phyloP scores from a whole-genome alignment of 2,113 vertebrate species.

The Perca schrenkii region DNA sequence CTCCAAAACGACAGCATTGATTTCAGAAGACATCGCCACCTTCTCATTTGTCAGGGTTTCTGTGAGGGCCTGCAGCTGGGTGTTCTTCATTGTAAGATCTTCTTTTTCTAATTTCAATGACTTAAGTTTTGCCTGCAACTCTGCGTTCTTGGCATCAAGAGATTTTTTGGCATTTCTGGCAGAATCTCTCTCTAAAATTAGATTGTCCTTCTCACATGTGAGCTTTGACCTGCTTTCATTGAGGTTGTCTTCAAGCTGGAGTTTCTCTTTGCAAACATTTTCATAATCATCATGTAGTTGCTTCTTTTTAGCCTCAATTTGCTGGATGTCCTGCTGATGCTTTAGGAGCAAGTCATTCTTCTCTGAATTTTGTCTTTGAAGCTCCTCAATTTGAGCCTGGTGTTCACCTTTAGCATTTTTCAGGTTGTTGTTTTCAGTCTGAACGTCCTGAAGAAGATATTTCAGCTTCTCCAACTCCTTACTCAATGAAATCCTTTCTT shows the following conservation, averaged over 20 bases:
- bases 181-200: conserved; percentile 81
- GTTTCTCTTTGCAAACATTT: conserved; percentile 83
- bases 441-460: conserved; percentile 77
- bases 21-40: conserved; percentile 73
- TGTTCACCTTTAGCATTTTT: conserved; percentile 68
- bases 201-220: conserved; percentile 76
- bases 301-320: conserved; percentile 77
- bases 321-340: conserved; percentile 72
- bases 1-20: conserved; percentile 73
- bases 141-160: conserved; percentile 76
- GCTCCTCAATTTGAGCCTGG: conserved; percentile 77
- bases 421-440: conserved; percentile 81
- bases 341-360: conserved; percentile 73
- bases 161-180: conserved; percentile 85
- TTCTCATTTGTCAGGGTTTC: conserved; percentile 80
- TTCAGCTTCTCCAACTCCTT: conserved; percentile 77
- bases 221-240: conserved; percentile 84
- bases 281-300: conserved; percentile 85
- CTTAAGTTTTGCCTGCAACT: conserved; percentile 80
- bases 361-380: conserved; percentile 77
- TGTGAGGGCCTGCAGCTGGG: conserved; percentile 81
- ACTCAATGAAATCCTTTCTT: conserved; percentile 77
- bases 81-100: conserved; percentile 75
- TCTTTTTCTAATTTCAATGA: conserved; percentile 84
- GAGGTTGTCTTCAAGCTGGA: conserved; percentile 84